A percentile compares a stretch with the other conserved stretches of the same genome.
Conservation (phyloP, 2,888 invertebrate genomes). For the Elmis aenea region DNA sequence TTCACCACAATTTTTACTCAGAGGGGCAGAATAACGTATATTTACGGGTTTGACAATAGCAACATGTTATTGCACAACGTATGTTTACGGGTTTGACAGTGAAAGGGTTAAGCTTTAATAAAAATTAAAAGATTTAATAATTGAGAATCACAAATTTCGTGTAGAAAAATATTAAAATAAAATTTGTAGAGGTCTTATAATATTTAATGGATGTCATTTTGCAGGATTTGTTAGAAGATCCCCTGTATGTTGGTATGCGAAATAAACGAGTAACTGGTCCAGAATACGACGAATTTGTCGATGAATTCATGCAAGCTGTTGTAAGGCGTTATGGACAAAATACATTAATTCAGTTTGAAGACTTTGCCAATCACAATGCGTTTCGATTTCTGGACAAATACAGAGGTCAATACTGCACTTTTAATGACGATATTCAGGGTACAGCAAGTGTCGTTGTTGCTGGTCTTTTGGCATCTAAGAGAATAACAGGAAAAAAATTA, state of each 20-base stretch:
- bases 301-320: conserved; percentile 95
- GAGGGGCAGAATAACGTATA: too few relatives aligned
- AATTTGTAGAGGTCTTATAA: too few relatives aligned
- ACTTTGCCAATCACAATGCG: conserved; percentile 97
- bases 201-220: too few relatives aligned
- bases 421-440: conserved; percentile 95
- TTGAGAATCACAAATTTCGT: too few relatives aligned
- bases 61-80: too few relatives aligned
- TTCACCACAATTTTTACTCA: too few relatives aligned
- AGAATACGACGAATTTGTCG: conserved; percentile 88
- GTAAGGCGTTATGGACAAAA: conserved; percentile 83
- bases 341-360: conserved; percentile 78
- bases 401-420: conserved; percentile 87
- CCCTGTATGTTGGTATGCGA: conserved; percentile 88
- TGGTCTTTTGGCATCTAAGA: conserved; percentile 76
- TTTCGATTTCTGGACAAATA: conserved; percentile 90
- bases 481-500: conserved; percentile 70
- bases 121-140: too few relatives aligned
- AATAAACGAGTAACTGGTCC: conserved; percentile 79
- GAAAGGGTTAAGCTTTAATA: too few relatives aligned
- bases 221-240: conserved; percentile 82
- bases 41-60: too few relatives aligned
- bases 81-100: too few relatives aligned
- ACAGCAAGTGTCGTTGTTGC: conserved; percentile 89
- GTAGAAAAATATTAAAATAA: too few relatives aligned